Evolutionary conservation across 1,140 invertebrate species (phyloP).

Genomic region (Drosophila rhopaloa): DNA sequence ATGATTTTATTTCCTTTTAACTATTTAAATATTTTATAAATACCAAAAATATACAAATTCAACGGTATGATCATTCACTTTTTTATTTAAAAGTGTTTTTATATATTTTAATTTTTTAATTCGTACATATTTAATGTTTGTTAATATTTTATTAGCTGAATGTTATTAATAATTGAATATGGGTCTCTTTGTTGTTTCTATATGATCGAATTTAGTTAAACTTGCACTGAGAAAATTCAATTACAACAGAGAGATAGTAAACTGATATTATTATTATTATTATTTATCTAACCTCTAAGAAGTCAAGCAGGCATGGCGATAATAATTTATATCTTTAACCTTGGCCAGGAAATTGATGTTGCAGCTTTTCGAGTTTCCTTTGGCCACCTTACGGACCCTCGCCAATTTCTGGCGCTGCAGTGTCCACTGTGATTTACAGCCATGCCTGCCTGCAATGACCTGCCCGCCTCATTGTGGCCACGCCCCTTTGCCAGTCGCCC

Average conservation of each 20-base stretch:
- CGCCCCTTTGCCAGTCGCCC: background rate
- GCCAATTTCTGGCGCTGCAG: constrained; percentile 54
- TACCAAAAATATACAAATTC: too few relatives aligned
- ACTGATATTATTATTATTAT: constrained; percentile 11
- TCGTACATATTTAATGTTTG: too few relatives aligned
- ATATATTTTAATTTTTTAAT: too few relatives aligned
- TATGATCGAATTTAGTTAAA: background rate
- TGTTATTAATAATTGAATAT: too few relatives aligned
- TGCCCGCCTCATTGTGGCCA: constrained; percentile 29
- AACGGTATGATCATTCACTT: too few relatives aligned
- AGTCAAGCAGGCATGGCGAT: constrained; percentile 28
- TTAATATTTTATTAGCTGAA: too few relatives aligned
- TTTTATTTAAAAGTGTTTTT: too few relatives aligned
- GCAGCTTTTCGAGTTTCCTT: constrained; percentile 32
- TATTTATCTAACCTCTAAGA: constrained; percentile 23
- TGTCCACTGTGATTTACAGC: constrained; percentile 63
- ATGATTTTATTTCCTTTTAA: too few relatives aligned
- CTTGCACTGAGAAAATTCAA: background rate
- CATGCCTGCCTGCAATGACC: constrained; percentile 65
- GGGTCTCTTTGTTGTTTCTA: background rate
- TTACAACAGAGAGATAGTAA: background rate
- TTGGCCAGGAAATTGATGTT: constrained; percentile 52
- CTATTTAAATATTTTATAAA: too few relatives aligned
- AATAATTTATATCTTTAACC: constrained; percentile 77
- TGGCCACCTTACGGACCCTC: constrained; percentile 37